Base-by-base conservation (phyloP, 2,797 vertebrate species). In the Eospalax fontanierii region DNA sequence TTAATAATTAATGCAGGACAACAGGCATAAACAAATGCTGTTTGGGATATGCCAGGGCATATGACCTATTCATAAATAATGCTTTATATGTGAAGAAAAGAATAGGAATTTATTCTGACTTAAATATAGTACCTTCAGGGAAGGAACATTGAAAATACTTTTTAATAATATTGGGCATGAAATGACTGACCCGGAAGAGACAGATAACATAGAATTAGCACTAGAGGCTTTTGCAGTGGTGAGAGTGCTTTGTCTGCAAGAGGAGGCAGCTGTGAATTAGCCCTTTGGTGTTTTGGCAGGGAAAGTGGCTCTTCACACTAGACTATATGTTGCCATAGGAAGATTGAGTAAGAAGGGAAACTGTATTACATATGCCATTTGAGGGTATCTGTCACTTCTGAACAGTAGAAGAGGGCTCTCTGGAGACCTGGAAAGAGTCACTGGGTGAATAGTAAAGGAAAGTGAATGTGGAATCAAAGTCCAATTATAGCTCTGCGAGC, bases 1-100 rank as follows among this genome's bases (percentile, higher is more conserved):
- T 70, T 86, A 75, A 73, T 82, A 88, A 78, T 65, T 89, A 71
- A 95, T 2, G n/a, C 38, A 87, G 35, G 9, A 63, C 26, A 61
- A 87, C 6, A 82, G 21, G 0, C 2, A 54, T 79, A 74, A 79
- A n/a, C 7, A 79, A 70, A 30, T 35, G 38, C 38, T 87, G 0
- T 96, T 35, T 84, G 43, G 59, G 24, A 35, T 33, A 59, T 91
- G 46, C 38, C 33, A 76, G 38, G 24, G 68, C 68, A 16, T 22
- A n/a, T 73, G 82, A 21, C 18, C 4, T 92, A 46, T 61, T 16
- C 30, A 89, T 74, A 33, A 92, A 75, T 40, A 86, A 84, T 90
- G 24, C 15, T 30, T 87, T 6, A 26, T 57, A 40, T 84, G 59
- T 83, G 33, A n/a, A 75, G 38, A 90, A 71, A 91, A 94, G 19